Evolutionary conservation across 1,140 invertebrate species (phyloP).

Genomic region (Doryteuthis pealeii): DNA sequence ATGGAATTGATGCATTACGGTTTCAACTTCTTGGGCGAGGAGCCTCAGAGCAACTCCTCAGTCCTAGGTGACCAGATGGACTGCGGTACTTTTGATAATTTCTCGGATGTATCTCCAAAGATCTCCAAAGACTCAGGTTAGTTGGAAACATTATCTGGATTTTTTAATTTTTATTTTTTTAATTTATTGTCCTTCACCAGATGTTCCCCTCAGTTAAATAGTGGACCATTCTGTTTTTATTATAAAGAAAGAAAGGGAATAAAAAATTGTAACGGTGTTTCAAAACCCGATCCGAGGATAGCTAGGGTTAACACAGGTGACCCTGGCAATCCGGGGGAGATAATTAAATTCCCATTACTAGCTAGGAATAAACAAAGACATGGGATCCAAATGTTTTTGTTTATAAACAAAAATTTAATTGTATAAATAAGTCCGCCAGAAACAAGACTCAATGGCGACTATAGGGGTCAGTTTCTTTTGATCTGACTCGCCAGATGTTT

Average conservation of each 20-base stretch:
- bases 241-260: neutral
- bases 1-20: neutral
- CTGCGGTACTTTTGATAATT: slow-evolving; percentile 4
- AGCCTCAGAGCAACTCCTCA: neutral
- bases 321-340: no score
- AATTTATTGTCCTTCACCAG: neutral
- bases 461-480: no score
- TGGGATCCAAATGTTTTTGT: no score
- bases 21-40: neutral
- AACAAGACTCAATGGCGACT: no score
- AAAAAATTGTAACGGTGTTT: neutral
- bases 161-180: neutral
- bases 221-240: no score
- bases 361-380: no score
- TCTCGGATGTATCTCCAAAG: neutral
- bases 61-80: neutral
- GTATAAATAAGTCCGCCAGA: no score
- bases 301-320: no score
- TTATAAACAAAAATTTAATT: no score
- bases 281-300: neutral
- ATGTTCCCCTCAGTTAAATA: neutral
- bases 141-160: neutral
- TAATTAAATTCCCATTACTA: no score
- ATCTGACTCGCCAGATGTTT: no score
- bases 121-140: neutral